These are phyloP conservation scores for Capromys pilorides DNA, from an alignment of 2,797 vertebrate genomes.

Conservation along the genomic window DNA sequence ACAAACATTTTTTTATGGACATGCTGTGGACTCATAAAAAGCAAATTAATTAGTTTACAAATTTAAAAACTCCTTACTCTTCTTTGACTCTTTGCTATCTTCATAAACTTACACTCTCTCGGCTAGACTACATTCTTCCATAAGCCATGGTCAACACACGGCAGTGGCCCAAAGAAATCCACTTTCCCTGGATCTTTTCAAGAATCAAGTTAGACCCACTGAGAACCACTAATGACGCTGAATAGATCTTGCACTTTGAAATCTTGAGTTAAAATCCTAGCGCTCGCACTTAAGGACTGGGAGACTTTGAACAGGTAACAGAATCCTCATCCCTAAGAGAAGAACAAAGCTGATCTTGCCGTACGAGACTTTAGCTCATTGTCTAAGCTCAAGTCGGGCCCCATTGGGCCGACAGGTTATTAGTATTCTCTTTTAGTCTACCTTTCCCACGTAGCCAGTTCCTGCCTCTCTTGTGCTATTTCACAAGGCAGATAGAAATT, in stretches of 20 bases:
- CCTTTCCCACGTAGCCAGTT: neutral
- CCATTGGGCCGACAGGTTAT: neutral
- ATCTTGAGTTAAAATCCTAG: constrained; percentile 37
- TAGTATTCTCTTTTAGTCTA: neutral
- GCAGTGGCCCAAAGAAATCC: neutral
- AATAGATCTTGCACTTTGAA: constrained; percentile 5
- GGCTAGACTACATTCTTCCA: neutral
- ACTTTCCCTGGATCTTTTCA: neutral
- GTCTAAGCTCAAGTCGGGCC: neutral
- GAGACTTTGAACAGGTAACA: neutral
- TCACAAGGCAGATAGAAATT: constrained; percentile 18
- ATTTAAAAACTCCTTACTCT: constrained; percentile 25
- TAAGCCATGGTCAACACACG: neutral
- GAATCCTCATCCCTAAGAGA: neutral
- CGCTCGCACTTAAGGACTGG: neutral
- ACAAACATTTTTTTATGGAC: neutral
- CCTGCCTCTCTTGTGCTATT: neutral
- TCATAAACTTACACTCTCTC: neutral
- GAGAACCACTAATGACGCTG: constrained; percentile 28
- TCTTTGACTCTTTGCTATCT: constrained; percentile 24
- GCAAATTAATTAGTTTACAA: constrained; percentile 17
- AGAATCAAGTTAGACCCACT: constrained; percentile 2
- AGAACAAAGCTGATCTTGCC: neutral
- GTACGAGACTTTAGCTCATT: neutral
- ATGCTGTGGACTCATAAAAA: neutral